A percentile compares a stretch with the other conserved stretches of the same genome.
Conservation (phyloP, 2,888 invertebrate species). For the Stegophylla sp. region DNA sequence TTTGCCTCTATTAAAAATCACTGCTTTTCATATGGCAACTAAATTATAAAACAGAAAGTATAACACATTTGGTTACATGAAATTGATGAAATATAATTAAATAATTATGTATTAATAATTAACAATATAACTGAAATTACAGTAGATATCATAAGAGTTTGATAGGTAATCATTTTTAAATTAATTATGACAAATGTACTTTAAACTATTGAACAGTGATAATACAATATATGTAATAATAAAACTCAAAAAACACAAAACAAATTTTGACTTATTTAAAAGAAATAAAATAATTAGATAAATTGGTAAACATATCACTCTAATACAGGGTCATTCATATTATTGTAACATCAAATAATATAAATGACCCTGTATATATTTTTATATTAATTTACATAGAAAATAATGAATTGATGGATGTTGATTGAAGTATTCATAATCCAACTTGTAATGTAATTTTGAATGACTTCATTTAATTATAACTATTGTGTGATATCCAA, state of each 20-base stretch:
- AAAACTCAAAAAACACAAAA: neutral
- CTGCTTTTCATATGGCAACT: too few relatives aligned
- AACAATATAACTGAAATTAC: too few relatives aligned
- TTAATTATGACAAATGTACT: neutral
- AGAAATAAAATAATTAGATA: neutral
- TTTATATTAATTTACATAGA: neutral
- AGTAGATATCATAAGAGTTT: too few relatives aligned
- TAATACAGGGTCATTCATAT: neutral
- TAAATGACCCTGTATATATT: neutral
- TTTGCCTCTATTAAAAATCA: too few relatives aligned
- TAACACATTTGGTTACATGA: too few relatives aligned
- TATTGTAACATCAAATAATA: neutral
- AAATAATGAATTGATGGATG: neutral
- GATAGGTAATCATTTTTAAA: too few relatives aligned
- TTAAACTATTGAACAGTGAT: neutral
- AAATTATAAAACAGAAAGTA: too few relatives aligned
- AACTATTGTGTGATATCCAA: neutral
- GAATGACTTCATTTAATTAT: slow-evolving; percentile 9
- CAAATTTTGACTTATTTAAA: neutral
- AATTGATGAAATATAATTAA: too few relatives aligned
- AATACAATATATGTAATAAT: slow-evolving; percentile 1
- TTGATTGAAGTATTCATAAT: neutral
- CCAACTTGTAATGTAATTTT: neutral
- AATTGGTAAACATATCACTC: neutral
- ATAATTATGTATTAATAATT: neutral